These are phyloP conservation scores for Laticauda laticaudata DNA, from an alignment of 2,113 vertebrate species.

Conservation along the genomic window DNA sequence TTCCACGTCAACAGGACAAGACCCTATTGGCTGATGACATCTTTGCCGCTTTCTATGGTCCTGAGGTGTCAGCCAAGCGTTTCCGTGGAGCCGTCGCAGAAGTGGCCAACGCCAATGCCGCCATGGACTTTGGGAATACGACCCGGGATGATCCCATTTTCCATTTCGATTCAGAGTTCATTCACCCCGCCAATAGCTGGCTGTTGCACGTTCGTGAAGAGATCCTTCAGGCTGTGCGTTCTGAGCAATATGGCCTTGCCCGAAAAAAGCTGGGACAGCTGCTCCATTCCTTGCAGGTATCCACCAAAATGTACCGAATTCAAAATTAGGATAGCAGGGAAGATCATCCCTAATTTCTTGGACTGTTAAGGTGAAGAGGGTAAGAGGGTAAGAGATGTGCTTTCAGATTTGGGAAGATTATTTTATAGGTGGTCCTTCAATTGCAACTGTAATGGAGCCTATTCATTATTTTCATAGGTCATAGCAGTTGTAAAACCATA, in stretches of 20 bases:
- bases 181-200: conserved; percentile 61
- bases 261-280: conserved; percentile 75
- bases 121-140: conserved; percentile 78
- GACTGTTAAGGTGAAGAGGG: no score
- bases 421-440: no score
- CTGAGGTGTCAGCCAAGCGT: conserved; percentile 67
- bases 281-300: conserved; percentile 82
- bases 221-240: conserved; percentile 62
- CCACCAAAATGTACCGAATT: not conserved
- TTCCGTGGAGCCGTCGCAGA: conserved; percentile 80
- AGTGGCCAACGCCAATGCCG: conserved; percentile 78
- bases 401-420: not conserved
- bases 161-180: conserved; percentile 82
- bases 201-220: conserved; percentile 70
- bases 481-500: not conserved
- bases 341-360: not conserved
- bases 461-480: no score
- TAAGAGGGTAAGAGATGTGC: not conserved
- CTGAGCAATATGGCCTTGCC: conserved; percentile 73
- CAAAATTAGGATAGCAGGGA: not conserved
- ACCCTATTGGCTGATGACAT: conserved; percentile 57
- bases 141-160: conserved; percentile 75
- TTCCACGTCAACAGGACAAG: conserved; percentile 39
- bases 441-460: no score
- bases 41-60: conserved; percentile 60